Evolutionary conservation across 2,113 vertebrate genomes (phyloP), one percentile per base, ranked within the genome.

Genomic region (Bolborhynchus lineola): DNA sequence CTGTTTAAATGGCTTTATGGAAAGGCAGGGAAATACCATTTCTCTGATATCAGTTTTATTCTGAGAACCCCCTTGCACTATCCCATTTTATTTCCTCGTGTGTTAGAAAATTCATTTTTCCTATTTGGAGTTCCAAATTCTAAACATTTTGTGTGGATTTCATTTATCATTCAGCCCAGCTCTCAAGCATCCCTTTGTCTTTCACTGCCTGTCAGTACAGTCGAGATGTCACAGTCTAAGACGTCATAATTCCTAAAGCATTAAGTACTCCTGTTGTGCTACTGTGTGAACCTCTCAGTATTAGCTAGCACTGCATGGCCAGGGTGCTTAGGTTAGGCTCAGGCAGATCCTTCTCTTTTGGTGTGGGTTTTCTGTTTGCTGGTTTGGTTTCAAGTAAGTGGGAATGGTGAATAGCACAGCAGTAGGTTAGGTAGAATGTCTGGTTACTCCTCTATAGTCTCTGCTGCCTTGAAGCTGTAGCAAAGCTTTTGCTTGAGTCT

Each of bases 171-270:
- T 90, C 90, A 63, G 63, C 29, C 26, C 69, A 28, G n/a, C 91
- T 91, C 60, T 87, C 42, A 31, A 37, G 86, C 67, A 78, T 59
- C 71, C 46, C 57, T 95, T 96, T 90, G 76, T 94, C 75, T 83
- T 44, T 67, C 31, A 4, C 49, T 85, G 46, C 19, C 50, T 93
- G 68, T 88, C 55, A 68, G 60, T 47, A 9, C 44, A 71, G 80
- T 28, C 10, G 42, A 67, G 20, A 74, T 53, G 68, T 83, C 82
- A 17, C 37, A 79, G 52, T 9, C 33, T 35, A 9, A 26, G 52
- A 63, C 1, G 0, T 65, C 65, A 31, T 21, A 46, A 84, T 86
- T 97, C 84, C 87, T 47, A 33, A 67, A 55, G 15, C 49, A 64
- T 90, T 50, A 70, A 25, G 33, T 16, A 37, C 67, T 96, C 82